Evolutionary conservation across 2,113 vertebrate species (phyloP).

Genomic region (Scomber colias): DNA sequence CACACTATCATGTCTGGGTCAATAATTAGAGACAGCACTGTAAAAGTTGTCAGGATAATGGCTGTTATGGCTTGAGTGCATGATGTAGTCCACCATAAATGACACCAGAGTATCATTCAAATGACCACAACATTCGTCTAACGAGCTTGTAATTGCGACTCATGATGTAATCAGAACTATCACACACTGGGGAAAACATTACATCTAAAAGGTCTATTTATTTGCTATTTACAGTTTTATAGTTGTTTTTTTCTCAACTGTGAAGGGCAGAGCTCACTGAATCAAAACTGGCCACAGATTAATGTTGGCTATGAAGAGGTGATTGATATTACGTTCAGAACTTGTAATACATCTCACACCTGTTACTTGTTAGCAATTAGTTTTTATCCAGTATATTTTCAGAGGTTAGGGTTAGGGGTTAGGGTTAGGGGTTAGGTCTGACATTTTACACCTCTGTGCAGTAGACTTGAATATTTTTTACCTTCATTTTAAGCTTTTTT

Average conservation of each 20-base stretch:
- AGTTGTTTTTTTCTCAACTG: background rate
- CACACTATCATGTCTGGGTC: background rate
- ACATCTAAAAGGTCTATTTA: background rate
- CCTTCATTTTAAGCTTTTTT: conserved; percentile 1
- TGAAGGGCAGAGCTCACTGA: background rate
- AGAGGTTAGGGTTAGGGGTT: no score
- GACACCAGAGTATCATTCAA: background rate
- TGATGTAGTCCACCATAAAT: background rate
- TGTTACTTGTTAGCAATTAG: background rate
- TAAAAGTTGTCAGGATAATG: background rate
- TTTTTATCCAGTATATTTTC: background rate
- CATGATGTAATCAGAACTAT: conserved; percentile 10
- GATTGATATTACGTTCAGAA: background rate
- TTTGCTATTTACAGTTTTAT: background rate
- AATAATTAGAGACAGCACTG: background rate
- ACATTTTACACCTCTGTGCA: background rate
- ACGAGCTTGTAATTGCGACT: conserved; percentile 3
- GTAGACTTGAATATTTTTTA: background rate
- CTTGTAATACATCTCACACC: background rate
- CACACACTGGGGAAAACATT: background rate
- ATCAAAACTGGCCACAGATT: background rate
- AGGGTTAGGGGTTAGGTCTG: background rate
- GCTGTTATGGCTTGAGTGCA: background rate
- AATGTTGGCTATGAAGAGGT: background rate
- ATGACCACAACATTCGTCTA: background rate